Base-by-base conservation (phyloP, 92 coral and sea anemone species). In the Pocillopora meandrina region DNA sequence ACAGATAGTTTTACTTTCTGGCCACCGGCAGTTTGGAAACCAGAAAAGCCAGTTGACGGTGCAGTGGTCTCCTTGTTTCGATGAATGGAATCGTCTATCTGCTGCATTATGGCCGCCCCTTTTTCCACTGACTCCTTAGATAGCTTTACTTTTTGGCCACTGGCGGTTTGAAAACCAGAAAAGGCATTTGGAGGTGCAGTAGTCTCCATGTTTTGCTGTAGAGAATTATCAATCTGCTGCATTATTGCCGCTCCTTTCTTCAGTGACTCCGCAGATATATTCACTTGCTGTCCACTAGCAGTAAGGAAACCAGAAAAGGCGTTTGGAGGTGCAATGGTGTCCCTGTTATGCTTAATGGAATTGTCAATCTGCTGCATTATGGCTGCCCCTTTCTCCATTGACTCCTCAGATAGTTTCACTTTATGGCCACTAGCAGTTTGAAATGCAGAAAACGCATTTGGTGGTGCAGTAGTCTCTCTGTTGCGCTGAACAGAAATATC, bases 211-310 rank as follows among this genome's bases (percentile, higher is more conserved):
- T 66, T 12, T 16, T 47, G 42, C 33, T 65, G 31, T 5, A 65
- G 83, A 14, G 61, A 21, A 61, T 56, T 14, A 42, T 80, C 73
- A 61, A 61, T 59, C 16, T 77, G 35, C 14, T 62, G 72, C 81
- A 89, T 36, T n/a, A 81, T 77, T 11, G 81, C 65, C 34, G 84
- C 82, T 1, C 92, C 93, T 85, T 89, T 91, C 66, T 76, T 52
- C 14, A 91, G 34, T 0, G 95, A 77, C 60, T 85, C 93, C 77
- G 91, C 84, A 1, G 95, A 87, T 11, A 92, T 76, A 21, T 52
- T 64, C 0, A 91, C 89, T 9, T 76, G 61, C 60, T 87, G 90
- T 3, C 95, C 95, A 72, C 92, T 81, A 1, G 93, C 96, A 5
- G 93, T 91, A 56, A 86, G 85, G 65, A 91, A 91, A 21, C 95